Evolutionary conservation across 2,113 vertebrate species (phyloP).

Genomic region (Saccopteryx leptura): DNA sequence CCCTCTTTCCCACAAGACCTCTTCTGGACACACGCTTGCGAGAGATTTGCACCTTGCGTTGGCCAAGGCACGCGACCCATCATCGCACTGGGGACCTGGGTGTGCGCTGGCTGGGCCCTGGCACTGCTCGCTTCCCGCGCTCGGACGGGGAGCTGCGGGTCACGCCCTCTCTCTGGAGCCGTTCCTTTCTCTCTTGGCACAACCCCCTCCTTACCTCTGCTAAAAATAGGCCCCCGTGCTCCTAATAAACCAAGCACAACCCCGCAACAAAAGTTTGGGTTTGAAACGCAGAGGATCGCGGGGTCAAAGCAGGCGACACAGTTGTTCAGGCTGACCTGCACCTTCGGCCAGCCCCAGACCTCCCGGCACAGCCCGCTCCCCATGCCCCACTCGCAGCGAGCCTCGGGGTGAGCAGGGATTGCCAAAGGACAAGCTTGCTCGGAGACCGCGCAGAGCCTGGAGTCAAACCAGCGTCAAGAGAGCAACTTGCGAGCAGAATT

Average conservation of each 20-base stretch:
- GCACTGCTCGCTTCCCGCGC: neutral
- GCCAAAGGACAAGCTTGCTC: neutral
- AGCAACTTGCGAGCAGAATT: neutral
- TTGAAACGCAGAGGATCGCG: neutral
- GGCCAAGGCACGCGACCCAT: neutral
- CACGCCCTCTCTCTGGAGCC: neutral
- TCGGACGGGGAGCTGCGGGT: neutral
- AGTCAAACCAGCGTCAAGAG: neutral
- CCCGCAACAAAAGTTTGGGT: slow-evolving; percentile 19
- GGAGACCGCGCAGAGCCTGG: neutral
- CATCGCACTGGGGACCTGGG: neutral
- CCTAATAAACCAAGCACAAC: neutral
- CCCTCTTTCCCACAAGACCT: neutral
- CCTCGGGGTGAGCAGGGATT: neutral
- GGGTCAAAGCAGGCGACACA: neutral
- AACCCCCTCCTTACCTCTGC: neutral
- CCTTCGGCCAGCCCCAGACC: neutral
- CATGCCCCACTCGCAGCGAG: neutral
- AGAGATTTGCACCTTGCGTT: neutral
- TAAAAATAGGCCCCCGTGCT: neutral
- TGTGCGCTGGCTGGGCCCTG: neutral
- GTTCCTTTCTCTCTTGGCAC: neutral
- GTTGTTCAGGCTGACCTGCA: neutral
- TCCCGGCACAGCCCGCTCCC: neutral
- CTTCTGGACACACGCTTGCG: neutral